Conservation (phyloP, 1,140 invertebrate genomes). For the Caenorhabditis inopinata region DNA sequence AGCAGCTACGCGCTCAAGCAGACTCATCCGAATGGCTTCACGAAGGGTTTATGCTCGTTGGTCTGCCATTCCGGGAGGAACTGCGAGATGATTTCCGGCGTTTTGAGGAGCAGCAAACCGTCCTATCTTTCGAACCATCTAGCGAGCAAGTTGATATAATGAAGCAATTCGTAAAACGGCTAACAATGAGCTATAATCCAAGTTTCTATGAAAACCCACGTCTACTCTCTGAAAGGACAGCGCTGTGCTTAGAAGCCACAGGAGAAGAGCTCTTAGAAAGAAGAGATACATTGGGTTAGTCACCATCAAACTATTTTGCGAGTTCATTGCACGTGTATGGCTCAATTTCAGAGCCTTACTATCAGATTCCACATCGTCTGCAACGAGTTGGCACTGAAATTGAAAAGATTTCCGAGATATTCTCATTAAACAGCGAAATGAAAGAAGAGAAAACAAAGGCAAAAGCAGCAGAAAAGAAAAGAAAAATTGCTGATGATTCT, state of each 20-base stretch:
- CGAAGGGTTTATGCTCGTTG: constrained; percentile 17
- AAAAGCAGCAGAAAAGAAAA: neutral
- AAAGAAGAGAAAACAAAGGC: neutral
- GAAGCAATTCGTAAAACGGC: neutral
- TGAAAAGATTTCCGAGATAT: neutral
- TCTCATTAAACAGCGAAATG: neutral
- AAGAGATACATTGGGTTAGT: neutral
- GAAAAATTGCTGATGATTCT: neutral
- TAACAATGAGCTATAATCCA: constrained; percentile 6
- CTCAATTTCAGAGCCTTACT: constrained; percentile 5
- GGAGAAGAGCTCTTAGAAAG: constrained; percentile 1
- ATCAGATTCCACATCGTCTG: constrained; percentile 1
- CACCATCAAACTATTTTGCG: too few species aligned
- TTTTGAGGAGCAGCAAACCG: neutral
- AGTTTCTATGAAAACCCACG: constrained; percentile 25
- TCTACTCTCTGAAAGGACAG: neutral
- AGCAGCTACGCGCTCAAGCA: constrained; percentile 1
- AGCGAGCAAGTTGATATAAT: neutral
- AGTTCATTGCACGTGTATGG: too few species aligned
- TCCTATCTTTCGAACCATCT: neutral
- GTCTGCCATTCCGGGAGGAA: constrained; percentile 5
- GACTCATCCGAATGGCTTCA: constrained; percentile 19
- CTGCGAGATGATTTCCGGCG: neutral
- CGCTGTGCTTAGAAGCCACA: constrained; percentile 4
- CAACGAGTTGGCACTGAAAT: constrained; percentile 1